Evolutionary conservation across 2,113 vertebrate genomes (phyloP).

Genomic region (Oreochromis niloticus): DNA sequence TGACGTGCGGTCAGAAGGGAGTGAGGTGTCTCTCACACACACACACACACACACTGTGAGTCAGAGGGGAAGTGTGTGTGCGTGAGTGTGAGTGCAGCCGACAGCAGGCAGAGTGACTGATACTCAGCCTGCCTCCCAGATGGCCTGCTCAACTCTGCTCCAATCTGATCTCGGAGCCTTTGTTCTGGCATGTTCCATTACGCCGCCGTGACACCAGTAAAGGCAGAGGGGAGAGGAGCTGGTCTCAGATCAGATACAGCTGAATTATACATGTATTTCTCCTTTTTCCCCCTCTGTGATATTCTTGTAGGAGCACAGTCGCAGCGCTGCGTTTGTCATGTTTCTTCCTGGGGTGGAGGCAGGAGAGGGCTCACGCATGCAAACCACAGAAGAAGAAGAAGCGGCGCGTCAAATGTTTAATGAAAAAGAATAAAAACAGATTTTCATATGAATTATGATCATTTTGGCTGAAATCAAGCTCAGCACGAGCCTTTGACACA

Average conservation of each 20-base stretch:
- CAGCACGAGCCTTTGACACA: not conserved
- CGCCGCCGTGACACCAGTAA: slow-evolving; percentile 69
- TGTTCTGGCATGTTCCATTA: slow-evolving; percentile 77
- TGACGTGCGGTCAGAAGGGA: slow-evolving; percentile 35
- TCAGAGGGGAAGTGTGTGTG: slow-evolving; percentile 51
- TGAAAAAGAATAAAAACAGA: not conserved
- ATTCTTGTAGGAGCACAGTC: slow-evolving; percentile 43
- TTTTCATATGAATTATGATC: not conserved
- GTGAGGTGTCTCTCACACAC: slow-evolving; percentile 23
- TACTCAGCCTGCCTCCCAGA: slow-evolving; percentile 70
- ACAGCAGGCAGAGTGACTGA: slow-evolving; percentile 71
- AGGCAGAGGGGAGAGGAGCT: slow-evolving; percentile 69
- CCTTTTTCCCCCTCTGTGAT: slow-evolving; percentile 32
- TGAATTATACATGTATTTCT: slow-evolving; percentile 66
- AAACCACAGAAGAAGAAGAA: not conserved
- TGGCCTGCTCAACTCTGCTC: slow-evolving; percentile 77
- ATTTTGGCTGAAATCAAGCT: not conserved
- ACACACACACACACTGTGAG: slow-evolving; percentile 49
- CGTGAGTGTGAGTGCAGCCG: slow-evolving; percentile 62
- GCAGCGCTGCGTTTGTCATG: slow-evolving; percentile 43
- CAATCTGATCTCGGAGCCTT: slow-evolving; percentile 72
- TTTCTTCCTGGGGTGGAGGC: slow-evolving; percentile 12
- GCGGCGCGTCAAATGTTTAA: slow-evolving; percentile 1
- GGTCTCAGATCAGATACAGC: slow-evolving; percentile 71
- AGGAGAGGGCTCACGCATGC: not conserved